Conservation (phyloP, 2,797 vertebrate species). For the Hephaestus fuliginosus region DNA sequence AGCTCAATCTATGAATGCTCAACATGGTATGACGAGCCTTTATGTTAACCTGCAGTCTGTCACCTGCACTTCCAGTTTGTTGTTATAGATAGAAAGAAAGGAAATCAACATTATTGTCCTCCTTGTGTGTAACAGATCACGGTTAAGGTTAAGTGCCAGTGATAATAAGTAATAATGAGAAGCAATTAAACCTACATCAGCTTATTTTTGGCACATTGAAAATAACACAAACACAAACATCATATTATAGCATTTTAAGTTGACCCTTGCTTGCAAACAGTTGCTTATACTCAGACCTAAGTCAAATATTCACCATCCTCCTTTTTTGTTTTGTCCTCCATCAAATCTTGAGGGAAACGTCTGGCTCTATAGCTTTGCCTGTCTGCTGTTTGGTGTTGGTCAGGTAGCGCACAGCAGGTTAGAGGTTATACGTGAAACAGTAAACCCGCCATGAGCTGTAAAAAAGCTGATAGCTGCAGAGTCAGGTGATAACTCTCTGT, state of each 20-base stretch:
- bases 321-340: background rate
- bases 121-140: background rate
- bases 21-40: background rate
- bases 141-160: background rate
- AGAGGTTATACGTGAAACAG: too few species aligned
- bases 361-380: background rate
- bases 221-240: background rate
- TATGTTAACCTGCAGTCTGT: background rate
- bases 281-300: background rate
- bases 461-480: background rate
- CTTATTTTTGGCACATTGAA: background rate
- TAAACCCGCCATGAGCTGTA: too few species aligned
- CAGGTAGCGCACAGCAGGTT: background rate
- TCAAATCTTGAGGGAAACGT: background rate
- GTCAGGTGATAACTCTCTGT: background rate
- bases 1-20: background rate
- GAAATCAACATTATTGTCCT: background rate
- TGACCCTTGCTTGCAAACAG: background rate
- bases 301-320: background rate
- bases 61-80: background rate
- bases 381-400: background rate
- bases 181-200: background rate
- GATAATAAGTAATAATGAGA: constrained; percentile 4
- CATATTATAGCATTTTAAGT: background rate
- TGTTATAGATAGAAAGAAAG: background rate